A percentile compares a stretch with the other conserved stretches of the same genome.
Conservation (phyloP, 2,797 vertebrate species). For the Lateolabrax maculatus region DNA sequence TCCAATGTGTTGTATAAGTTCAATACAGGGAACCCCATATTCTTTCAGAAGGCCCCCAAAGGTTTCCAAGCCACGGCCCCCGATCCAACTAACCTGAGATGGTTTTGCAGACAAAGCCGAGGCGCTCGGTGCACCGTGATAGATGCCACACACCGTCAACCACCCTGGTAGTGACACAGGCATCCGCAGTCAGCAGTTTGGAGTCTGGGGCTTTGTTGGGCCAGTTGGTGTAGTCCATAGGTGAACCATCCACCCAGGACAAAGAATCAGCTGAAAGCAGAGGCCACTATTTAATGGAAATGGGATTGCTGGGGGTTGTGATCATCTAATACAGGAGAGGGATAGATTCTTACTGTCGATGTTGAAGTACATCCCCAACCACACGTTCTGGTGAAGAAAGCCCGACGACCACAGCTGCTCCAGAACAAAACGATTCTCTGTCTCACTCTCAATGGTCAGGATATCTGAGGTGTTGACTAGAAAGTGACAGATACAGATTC, state of each 20-base stretch:
- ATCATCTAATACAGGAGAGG: not conserved
- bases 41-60: not conserved
- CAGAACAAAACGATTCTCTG: conserved; percentile 91
- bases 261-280: conserved; percentile 85
- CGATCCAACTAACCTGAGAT: conserved; percentile 80
- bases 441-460: conserved; percentile 89
- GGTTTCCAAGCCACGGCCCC: not conserved
- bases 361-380: conserved; percentile 90
- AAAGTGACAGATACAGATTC: conserved; percentile 50
- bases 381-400: conserved; percentile 87
- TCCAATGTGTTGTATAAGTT: not conserved
- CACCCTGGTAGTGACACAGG: conserved; percentile 86
- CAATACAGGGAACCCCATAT: not conserved
- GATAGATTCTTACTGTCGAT: conserved; percentile 86
- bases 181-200: conserved; percentile 78
- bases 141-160: conserved; percentile 89
- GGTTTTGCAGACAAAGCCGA: conserved; percentile 93
- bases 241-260: conserved; percentile 89
- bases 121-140: conserved; percentile 85
- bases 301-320: rapidly evolving
- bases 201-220: conserved; percentile 85
- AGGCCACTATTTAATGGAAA: conserved; percentile 16
- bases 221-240: conserved; percentile 91
- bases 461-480: conserved; percentile 89
- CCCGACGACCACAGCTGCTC: conserved; percentile 86